Base-by-base conservation (phyloP, 2,888 invertebrate genomes). In the Oscheius onirici region DNA sequence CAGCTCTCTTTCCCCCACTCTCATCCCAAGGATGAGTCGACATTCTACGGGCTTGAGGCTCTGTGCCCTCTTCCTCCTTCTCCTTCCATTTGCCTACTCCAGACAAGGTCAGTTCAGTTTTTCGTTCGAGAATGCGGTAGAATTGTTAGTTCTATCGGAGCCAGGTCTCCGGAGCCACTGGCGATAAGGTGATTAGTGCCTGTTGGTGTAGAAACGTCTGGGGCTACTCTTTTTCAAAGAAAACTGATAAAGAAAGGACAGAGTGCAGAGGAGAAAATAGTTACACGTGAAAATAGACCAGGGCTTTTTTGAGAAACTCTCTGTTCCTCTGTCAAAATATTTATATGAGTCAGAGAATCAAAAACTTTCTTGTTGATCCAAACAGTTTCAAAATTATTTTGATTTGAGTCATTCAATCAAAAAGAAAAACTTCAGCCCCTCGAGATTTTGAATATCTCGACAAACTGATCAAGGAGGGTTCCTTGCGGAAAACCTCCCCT, bases 1-100 rank as follows among this genome's bases (percentile, higher is more conserved):
- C 58, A 52, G 28, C 68, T 49, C 44, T 55, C n/a, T 60, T 28
- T 54, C 54, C 26, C 26, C 17, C 20, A 34, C 6, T 60, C 63
- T 60, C 68, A 63, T 49, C 49, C 41, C 24, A 26, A 66, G 63
- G 63, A 63, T 63, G 63, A 63, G 49, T 49, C 63, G 13, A n/a
- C 49, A 55, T 22, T 13, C 60, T 43, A 22, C 17, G n/a, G 63
- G 49, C 5, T 6, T 34, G 34, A 34, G 22, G 49, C 49, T 49
- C 28, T 46, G 63, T 63, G 63, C 63, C 28, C 15, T 58, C 5
- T 20, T 63, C n/a, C 49, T 46, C 46, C 46, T 63, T 3, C 49
- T 63, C 15, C 11, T 58, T 10, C 63, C 46, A 15, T 46, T 49
- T 2, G 17, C 34, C 63, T 49, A 49, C 63, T 24, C 63, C 49